Percentiles rank a stretch among this genome's conserved stretches.
Conservation (phyloP, 2,113 vertebrate species). For the Heptranchias perlo region DNA sequence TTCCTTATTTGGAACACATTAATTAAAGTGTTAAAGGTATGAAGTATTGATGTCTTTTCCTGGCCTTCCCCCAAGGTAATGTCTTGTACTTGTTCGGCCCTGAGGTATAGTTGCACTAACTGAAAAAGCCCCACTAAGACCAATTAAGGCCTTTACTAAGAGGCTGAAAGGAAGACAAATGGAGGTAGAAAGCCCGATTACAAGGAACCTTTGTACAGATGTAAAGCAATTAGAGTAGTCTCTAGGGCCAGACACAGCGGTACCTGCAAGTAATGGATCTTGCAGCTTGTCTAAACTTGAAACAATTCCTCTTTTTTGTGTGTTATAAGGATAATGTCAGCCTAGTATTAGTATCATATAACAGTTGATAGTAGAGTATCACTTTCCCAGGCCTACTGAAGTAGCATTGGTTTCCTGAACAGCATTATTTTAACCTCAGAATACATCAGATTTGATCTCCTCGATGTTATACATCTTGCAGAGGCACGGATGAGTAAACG, state of each 20-base stretch:
- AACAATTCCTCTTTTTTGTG: conserved; percentile 82
- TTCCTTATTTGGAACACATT: conserved; percentile 77
- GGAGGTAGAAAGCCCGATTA: conserved; percentile 93
- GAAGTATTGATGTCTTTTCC: conserved; percentile 80
- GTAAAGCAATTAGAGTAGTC: conserved; percentile 98
- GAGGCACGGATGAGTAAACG: not conserved
- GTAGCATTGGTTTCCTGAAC: conserved; percentile 60
- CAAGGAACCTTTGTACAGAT: conserved; percentile 98
- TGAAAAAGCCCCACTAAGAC: conserved; percentile 92
- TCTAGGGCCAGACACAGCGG: conserved; percentile 73
- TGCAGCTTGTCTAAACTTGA: conserved; percentile 83
- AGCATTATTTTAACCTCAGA: not conserved
- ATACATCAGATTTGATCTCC: not conserved
- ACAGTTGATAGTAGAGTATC: conserved; percentile 68
- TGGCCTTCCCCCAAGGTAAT: conserved; percentile 60
- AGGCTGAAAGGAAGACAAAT: conserved; percentile 98
- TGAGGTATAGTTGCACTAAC: conserved; percentile 71
- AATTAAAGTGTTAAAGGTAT: conserved; percentile 92
- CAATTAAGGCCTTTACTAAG: conserved; percentile 96
- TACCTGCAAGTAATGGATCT: conserved; percentile 81
- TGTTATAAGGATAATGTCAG: conserved; percentile 69
- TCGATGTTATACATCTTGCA: not conserved
- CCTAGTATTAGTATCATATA: conserved; percentile 85
- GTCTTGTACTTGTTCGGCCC: conserved; percentile 69
- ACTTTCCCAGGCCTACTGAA: conserved; percentile 66